Base-by-base conservation (phyloP, 2,113 vertebrate species). In the Phalacrocorax aristotelis region DNA sequence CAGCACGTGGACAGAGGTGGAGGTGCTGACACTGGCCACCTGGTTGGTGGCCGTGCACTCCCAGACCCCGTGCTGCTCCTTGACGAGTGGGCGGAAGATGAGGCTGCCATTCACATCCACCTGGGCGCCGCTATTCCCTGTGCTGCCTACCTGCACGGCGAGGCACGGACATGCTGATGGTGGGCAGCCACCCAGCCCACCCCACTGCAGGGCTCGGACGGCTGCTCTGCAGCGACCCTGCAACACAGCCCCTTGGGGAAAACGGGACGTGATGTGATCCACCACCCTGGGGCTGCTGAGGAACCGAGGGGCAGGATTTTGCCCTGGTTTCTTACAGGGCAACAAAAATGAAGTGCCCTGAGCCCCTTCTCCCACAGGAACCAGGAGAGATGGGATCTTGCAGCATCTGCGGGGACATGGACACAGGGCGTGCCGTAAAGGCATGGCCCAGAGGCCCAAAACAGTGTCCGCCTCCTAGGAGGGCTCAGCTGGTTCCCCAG, bases 21-120 rank as follows among this genome's bases (percentile, higher is more conserved):
- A 60, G 12, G 98, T 40, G 42, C 98, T 98, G 96, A 99, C 97
- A 2, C 95, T 98, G 83, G 99, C 99, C 25, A 99, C 99, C 9
- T 95, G 97, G 72, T 99, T 99, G 92, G 98, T 98, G 90, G 99
- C 99, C 0, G 92, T 95, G 93, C 99, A 99, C 80, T 99, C 98
- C 99, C 99, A 99, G 20, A 97, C 93, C 15, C 99, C 99, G 0
- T 99, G 98, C 92, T 99, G 99, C 93, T 99, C 99, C 97, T 99
- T 99, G 89, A 95, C 95, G 62, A 99, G 94, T 0, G 99, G 99
- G 49, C 90, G 98, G 61, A 99, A 97, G 75, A 99, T 14, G 22
- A 99, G 98, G 97, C 99, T 99, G 96, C 98, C 98, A 66, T 99
- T 99, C 12, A 95, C 92, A 15, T 99, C 95, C 83, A 99, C 98